Evolutionary conservation across 2,113 vertebrate species (phyloP).

Genomic region (Brienomyrus longianalis): DNA sequence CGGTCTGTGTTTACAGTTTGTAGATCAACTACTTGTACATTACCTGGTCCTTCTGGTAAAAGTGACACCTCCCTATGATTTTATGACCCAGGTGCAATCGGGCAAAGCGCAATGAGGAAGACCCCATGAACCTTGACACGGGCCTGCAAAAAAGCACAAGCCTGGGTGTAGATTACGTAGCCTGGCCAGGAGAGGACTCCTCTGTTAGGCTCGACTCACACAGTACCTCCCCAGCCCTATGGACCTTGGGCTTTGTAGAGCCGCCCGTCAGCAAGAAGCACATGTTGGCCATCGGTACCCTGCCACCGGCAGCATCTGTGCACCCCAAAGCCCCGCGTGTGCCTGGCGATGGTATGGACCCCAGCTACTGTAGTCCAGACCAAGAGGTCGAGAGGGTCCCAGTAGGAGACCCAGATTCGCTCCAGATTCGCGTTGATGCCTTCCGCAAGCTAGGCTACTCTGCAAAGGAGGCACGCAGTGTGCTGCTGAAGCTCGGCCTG

Average conservation of each 20-base stretch:
- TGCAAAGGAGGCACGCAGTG: slow-evolving; percentile 61
- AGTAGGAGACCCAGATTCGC: slow-evolving; percentile 41
- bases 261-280: slow-evolving; percentile 16
- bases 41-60: background rate
- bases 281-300: slow-evolving; percentile 16
- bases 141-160: slow-evolving; percentile 25
- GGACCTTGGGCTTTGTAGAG: background rate
- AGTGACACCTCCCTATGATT: background rate
- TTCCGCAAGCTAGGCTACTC: slow-evolving; percentile 92
- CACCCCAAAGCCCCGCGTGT: background rate
- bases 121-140: slow-evolving; percentile 33
- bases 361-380: background rate
- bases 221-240: background rate
- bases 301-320: background rate
- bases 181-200: slow-evolving; percentile 31
- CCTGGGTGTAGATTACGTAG: slow-evolving; percentile 20
- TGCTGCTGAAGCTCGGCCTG: slow-evolving; percentile 74
- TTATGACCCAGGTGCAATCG: background rate
- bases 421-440: slow-evolving; percentile 78
- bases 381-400: background rate
- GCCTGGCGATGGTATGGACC: background rate
- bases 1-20: background rate
- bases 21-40: background rate
- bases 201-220: slow-evolving; percentile 12
- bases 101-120: slow-evolving; percentile 21